Percentiles rank a stretch among this genome's conserved stretches.
Evolutionary conservation across 23 tunicate genomes (phyloP).

Genomic region (Halocynthia roretzi): DNA sequence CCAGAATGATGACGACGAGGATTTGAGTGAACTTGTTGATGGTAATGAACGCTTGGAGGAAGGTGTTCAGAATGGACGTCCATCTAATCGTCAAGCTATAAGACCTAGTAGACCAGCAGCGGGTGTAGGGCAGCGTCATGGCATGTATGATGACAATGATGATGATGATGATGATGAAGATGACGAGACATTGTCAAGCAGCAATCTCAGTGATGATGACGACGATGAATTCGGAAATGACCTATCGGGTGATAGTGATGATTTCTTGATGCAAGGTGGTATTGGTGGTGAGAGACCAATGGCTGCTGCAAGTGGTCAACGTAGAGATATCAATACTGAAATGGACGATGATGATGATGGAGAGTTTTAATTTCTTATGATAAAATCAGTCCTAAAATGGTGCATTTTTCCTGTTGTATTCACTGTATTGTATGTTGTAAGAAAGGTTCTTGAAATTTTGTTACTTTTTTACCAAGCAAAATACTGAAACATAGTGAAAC

Average conservation of each 20-base stretch:
- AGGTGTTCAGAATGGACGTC: constrained; percentile 3
- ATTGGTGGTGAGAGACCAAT: constrained; percentile 33
- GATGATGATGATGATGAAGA: constrained; percentile 65
- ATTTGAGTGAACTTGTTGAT: constrained; percentile 7
- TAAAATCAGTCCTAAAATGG: too few relatives aligned
- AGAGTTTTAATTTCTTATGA: constrained; percentile 1
- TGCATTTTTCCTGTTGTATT: too few relatives aligned
- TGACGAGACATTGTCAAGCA: constrained; percentile 63
- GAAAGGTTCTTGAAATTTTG: too few relatives aligned
- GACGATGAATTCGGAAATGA: constrained; percentile 36
- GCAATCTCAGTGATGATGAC: constrained; percentile 42
- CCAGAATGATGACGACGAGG: background rate
- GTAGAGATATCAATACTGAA: background rate
- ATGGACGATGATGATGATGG: constrained; percentile 57
- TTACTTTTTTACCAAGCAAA: too few relatives aligned
- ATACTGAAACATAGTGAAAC: too few relatives aligned
- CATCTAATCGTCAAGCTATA: constrained; percentile 1
- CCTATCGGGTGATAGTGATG: constrained; percentile 30
- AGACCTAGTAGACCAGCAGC: constrained; percentile 21
- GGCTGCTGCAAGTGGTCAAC: constrained; percentile 12
- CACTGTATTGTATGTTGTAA: too few relatives aligned
- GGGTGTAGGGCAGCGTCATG: constrained; percentile 38
- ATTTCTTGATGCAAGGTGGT: constrained; percentile 34
- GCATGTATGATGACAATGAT: constrained; percentile 59
- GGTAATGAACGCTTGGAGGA: background rate